Base-by-base conservation (phyloP, 2,888 invertebrate genomes). In the Epinotia brunnichana region DNA sequence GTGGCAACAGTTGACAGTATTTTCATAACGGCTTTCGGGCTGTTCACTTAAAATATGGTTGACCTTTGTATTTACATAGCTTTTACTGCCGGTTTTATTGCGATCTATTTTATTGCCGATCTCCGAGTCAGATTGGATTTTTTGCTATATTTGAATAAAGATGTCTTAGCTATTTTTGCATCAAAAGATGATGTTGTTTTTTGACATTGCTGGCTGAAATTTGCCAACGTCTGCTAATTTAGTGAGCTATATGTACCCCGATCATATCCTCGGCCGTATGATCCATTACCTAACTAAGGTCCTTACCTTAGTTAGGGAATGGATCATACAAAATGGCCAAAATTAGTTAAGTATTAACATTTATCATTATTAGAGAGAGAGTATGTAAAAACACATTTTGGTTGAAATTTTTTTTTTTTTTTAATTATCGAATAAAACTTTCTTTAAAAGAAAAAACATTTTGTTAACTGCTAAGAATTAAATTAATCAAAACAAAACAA, bases 21-120 rank as follows among this genome's bases (percentile, higher is more conserved):
- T 74, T 74, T 64, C 57, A 69, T 76, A 77, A 76, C 59, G 53
- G 72, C 75, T 63, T 69, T 74, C 63, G 54, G 54, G 72, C 35
- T 13, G 17, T 76, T 74, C 60, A 44, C 68, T 53, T 69, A 59
- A 75, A 73, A 75, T 74, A 75, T 74, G 48, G 56, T 62, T 62
- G 61, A 72, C 67, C 70, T 73, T 68, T 75, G 64, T 72, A 76
- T 76, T 76, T 74, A 71, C 76, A 76, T 73, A 72, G 56, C 54
- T 54, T 71, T 81, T 77, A 77, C 64, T 68, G 72, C 54, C 19
- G 19, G 39, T 77, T 79, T 81, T 71, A 71, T 77, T 78, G 79
- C 77, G 76, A 78, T 77, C 78, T 76, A 77, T 80, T 78, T 77
- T 79, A 78, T 78, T 77, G 75, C 74, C 78, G 77, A 79, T 78